A percentile compares a stretch with the other conserved stretches of the same genome.
Evolutionary conservation across 2,888 invertebrate species (phyloP).

Genomic region (Melanophora roralis): DNA sequence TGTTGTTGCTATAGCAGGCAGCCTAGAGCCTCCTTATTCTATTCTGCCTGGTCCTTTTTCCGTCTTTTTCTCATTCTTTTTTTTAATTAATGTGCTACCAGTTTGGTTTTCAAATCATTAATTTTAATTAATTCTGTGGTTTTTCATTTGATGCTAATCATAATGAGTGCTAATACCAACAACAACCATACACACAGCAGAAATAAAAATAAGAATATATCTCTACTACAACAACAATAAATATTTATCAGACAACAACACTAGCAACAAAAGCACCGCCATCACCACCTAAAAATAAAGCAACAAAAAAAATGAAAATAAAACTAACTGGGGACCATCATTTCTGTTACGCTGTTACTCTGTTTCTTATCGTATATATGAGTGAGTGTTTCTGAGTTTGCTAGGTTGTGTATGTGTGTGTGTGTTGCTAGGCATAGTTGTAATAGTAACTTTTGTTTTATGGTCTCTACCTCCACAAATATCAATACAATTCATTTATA

Average conservation of each 20-base stretch:
- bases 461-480: constrained; percentile 30
- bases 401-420: neutral
- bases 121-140: constrained; percentile 61
- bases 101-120: constrained; percentile 63
- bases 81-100: constrained; percentile 59
- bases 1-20: too few relatives aligned
- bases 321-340: constrained; percentile 12
- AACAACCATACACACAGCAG: constrained; percentile 2
- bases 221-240: neutral
- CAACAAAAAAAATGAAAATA: neutral
- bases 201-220: neutral
- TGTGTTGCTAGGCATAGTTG: constrained; percentile 14
- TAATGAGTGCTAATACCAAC: constrained; percentile 54
- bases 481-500: neutral
- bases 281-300: neutral
- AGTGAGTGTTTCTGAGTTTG: neutral
- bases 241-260: constrained; percentile 28
- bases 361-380: neutral
- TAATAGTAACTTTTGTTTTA: constrained; percentile 36
- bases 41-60: too few relatives aligned
- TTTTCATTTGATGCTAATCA: constrained; percentile 60
- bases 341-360: neutral
- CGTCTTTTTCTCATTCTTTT: neutral
- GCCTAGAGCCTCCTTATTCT: too few relatives aligned
- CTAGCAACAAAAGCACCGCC: too few relatives aligned